These are phyloP conservation scores for Lampris megalopsis DNA, from an alignment of 2,113 vertebrate species.

Conservation along the genomic window DNA sequence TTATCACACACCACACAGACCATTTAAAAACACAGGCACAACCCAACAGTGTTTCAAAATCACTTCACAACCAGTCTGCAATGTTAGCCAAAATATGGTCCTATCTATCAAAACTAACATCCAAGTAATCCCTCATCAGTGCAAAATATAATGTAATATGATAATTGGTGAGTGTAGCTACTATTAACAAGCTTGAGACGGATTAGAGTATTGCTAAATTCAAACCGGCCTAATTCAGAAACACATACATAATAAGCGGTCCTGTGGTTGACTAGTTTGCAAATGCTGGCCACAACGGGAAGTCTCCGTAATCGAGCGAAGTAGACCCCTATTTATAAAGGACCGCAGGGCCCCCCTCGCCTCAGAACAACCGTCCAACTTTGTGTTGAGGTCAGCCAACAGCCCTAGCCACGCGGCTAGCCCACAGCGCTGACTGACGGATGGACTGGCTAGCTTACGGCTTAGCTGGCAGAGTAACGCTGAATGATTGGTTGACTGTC, in stretches of 20 bases:
- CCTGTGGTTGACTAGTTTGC: constrained; percentile 60
- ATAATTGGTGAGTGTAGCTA: no score
- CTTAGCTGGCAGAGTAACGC: neutral
- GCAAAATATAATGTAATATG: no score
- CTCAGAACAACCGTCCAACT: constrained; percentile 31
- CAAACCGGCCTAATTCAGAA: constrained; percentile 9
- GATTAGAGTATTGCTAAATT: neutral
- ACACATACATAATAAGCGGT: constrained; percentile 32
- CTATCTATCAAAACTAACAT: no score
- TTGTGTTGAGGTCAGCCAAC: constrained; percentile 32
- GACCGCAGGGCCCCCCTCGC: constrained; percentile 59
- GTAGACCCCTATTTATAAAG: constrained; percentile 66
- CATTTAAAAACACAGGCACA: neutral
- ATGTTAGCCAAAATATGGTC: no score
- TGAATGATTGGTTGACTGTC: neutral
- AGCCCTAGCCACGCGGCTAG: constrained; percentile 23
- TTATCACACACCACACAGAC: neutral
- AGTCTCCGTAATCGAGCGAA: constrained; percentile 56
- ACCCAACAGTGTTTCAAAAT: neutral
- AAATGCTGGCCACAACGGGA: constrained; percentile 57
- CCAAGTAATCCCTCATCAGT: no score
- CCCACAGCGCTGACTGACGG: constrained; percentile 11
- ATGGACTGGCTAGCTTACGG: neutral
- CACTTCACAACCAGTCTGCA: no score
- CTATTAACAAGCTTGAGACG: no score